Conservation (phyloP, 2,797 vertebrate genomes). For the Platyrinchus mystaceus region DNA sequence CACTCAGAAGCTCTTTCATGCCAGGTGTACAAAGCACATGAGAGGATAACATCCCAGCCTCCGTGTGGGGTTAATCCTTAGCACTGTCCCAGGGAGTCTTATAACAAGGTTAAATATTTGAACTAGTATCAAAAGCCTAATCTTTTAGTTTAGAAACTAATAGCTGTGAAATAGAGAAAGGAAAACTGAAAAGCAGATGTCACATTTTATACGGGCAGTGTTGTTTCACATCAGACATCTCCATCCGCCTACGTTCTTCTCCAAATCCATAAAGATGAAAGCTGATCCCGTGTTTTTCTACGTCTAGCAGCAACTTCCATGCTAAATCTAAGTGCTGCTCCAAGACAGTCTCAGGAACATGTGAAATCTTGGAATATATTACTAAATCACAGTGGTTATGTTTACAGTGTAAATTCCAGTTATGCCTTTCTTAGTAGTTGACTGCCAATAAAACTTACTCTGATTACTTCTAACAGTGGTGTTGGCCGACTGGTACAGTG, state of each 20-base stretch:
- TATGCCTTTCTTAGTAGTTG: neutral
- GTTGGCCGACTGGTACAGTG: neutral
- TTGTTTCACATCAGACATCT: neutral
- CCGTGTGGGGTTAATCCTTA: rapidly evolving
- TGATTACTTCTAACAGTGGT: neutral
- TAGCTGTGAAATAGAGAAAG: neutral
- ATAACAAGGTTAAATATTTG: neutral
- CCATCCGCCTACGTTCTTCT: neutral
- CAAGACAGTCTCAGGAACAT: neutral
- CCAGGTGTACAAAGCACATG: neutral
- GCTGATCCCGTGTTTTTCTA: neutral
- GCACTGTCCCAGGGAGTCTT: neutral
- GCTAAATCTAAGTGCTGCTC: neutral
- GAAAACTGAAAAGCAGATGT: neutral
- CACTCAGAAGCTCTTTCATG: neutral
- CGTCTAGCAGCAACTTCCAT: neutral
- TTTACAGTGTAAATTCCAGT: neutral
- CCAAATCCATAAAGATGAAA: neutral
- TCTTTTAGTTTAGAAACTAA: neutral
- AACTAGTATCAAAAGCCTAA: neutral
- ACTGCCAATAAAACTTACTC: neutral
- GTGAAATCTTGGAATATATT: neutral
- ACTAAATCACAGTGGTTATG: neutral
- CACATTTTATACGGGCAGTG: neutral
- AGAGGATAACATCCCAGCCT: rapidly evolving